These are phyloP conservation scores for Aurelia sp. DNA, from an alignment of 30 jellyfish, hydroid and myxozoan species.

Conservation along the genomic window DNA sequence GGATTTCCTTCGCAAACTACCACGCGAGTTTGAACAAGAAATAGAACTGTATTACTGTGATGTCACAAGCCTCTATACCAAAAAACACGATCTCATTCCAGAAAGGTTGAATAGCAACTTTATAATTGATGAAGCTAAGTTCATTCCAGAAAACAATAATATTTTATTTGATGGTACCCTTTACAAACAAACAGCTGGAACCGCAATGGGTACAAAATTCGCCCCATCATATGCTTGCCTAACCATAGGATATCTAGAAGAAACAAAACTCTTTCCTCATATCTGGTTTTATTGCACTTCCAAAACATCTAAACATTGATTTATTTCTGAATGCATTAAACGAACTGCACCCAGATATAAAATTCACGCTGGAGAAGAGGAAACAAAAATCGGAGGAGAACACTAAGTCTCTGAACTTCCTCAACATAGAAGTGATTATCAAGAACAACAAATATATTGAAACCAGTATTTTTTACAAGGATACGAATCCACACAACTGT, in stretches of 20 bases:
- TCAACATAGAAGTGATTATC: slow-evolving; percentile 12
- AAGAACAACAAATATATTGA: not conserved
- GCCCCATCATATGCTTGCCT: no score
- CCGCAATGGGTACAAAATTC: no score
- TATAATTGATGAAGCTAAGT: not conserved
- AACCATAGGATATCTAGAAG: not conserved
- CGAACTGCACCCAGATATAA: slow-evolving; percentile 14
- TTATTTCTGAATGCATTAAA: no score
- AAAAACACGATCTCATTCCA: not conserved
- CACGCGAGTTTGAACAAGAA: no score
- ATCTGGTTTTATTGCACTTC: not conserved
- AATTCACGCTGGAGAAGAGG: slow-evolving; percentile 24
- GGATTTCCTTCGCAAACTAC: no score
- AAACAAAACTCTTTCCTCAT: no score
- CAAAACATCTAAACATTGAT: not conserved
- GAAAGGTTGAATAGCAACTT: not conserved
- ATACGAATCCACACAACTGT: slow-evolving; percentile 28
- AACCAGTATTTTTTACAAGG: slow-evolving; percentile 31
- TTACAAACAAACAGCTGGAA: no score
- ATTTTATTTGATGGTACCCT: not conserved
- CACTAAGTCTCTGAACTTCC: slow-evolving; percentile 2
- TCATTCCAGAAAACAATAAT: not conserved
- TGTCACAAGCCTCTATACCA: no score
- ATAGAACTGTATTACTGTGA: no score
- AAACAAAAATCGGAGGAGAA: no score